Evolutionary conservation across 2,888 invertebrate genomes (phyloP).

Genomic region (Melitaea athalia): DNA sequence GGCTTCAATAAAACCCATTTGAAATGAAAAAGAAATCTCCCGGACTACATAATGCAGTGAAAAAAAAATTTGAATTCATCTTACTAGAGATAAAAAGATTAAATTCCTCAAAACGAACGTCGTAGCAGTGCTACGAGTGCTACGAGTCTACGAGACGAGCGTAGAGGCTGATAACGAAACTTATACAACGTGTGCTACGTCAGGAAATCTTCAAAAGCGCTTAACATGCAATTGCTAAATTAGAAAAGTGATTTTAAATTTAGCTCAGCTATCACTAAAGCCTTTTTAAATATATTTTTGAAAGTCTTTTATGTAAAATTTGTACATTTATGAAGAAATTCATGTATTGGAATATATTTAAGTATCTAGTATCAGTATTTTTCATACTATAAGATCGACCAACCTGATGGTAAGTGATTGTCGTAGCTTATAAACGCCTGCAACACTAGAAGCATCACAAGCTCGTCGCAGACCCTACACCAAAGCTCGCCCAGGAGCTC

Average conservation of each 20-base stretch:
- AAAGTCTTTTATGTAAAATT: too few species aligned
- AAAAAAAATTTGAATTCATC: not conserved
- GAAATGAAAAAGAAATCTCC: not conserved
- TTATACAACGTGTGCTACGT: conserved; percentile 10
- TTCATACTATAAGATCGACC: too few species aligned
- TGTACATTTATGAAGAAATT: too few species aligned
- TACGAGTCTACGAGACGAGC: not conserved
- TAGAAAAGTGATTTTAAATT: not conserved
- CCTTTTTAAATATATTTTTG: too few species aligned
- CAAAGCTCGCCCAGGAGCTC: too few species aligned
- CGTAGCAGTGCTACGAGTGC: not conserved
- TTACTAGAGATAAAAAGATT: conserved; percentile 1
- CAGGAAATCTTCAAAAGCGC: conserved; percentile 8
- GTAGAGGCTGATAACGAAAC: conserved; percentile 17
- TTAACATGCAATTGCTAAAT: not conserved
- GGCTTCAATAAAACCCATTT: not conserved
- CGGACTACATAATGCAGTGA: not conserved
- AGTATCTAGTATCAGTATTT: too few species aligned
- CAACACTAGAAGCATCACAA: too few species aligned
- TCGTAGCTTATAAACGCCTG: too few species aligned
- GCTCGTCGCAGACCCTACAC: too few species aligned
- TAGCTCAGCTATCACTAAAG: not conserved
- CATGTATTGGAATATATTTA: too few species aligned
- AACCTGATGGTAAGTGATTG: too few species aligned
- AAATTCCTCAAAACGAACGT: not conserved